Base-by-base conservation (phyloP, 2,797 vertebrate genomes). In the Lithobates pipiens region DNA sequence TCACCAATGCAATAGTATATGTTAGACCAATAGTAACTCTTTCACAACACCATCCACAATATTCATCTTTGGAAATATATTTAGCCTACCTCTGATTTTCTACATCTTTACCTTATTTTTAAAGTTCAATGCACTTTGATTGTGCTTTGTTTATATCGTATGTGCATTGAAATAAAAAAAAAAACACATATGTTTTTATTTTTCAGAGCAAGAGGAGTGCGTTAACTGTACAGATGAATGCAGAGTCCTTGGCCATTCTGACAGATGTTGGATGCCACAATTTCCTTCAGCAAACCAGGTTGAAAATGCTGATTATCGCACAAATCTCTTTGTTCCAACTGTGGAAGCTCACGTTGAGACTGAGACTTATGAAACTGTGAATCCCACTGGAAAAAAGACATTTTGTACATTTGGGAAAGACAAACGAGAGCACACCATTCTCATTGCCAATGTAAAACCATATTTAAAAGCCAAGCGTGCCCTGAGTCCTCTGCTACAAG, bases 391-490 rank as follows among this genome's bases (percentile, higher is more conserved):
- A 93, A 99, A 99, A 96, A 99, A 99, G 94, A 99, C 98, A 36
- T 99, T 99, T 96, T 99, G 98, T 95, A 99, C 98, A 87, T 99
- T 99, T 91, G 98, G 98, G 89, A 99, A 99, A 94, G 98, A 99
- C 93, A 96, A 99, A 85, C 94, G 98, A 89, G 98, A 99, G 94
- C 98, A 99, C 96, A 99, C 98, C 91, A 98, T 99, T 94, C 96
- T 99, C 91, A 97, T 99, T 86, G 98, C 98, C 92, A 99, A 99
- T 88, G 98, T 99, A 90, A 99, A 99, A 96, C 98, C 98, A 93
- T 99, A 99, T 93, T 95, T 99, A 93, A 99, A 99, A 95, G 98
- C 97, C 88, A 99, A 99, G 95, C 97, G 98, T 89, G 98, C 98
- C 91, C 97, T 99, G 89, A 99, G 98, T 93, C 98, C 98, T 90